Evolutionary conservation across 2,888 invertebrate species (phyloP), one percentile per base, ranked within the genome.

Genomic region (Nezara viridula): DNA sequence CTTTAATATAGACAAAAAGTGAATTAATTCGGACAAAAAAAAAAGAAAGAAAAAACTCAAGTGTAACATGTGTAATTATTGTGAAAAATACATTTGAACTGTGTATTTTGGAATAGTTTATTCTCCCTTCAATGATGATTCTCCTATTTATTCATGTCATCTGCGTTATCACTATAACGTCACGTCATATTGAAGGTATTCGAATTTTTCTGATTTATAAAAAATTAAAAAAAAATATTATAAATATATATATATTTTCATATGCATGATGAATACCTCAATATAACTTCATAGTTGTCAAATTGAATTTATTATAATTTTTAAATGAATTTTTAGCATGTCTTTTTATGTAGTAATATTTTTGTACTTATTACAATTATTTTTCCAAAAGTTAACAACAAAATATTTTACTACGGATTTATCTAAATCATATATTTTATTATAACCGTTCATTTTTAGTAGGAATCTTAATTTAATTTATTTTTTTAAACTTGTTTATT

Each of bases 191-290:
- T 40, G 77, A 77, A 77, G 77, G 77, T 77, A 77, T 77, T 77
- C 40, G 1, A 24, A 40, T 10, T 77, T 77, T 60, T 55, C 10
- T 2, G 27, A 60, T 60, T 32, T 27, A 3, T 60, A 60, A 27
- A 60, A 27, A 60, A 60, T 44, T 44, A 44, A 7, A 44, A 44
- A 5, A 44, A 44, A 44, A 44, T 44, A 44, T 7, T 44, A 44
- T 44, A 7, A 27, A 5, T 40, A 40, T 24, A 24, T 77, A 16
- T 27, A 3, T 21, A 19, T 7, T 40, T 73, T 37, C 19, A 37
- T 21, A 40, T 77, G 77, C 77, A 77, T 77, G 77, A 77, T 24
- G 77, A 77, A 40, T 77, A 77, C 77, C 60, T 60, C 60, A 60
- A 60, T 27, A 60, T 60, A 12, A 27, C 7, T 27, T 32, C 12